Evolutionary conservation across 2,113 vertebrate species (phyloP), one percentile per base, ranked within the genome.

Genomic region (Oenanthe oenanthe): DNA sequence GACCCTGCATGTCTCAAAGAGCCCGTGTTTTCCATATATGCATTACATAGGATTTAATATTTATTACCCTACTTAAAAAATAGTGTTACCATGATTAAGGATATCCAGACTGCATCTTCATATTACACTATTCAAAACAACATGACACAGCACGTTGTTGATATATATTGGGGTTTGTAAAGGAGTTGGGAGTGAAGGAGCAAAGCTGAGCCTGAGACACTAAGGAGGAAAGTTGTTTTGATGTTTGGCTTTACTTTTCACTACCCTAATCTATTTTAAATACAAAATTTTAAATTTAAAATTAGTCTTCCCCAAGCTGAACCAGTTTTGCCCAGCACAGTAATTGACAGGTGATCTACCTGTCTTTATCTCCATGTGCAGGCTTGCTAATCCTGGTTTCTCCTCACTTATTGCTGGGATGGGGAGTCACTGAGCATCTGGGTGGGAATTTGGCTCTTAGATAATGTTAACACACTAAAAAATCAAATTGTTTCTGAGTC

Each of bases 351-450:
- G 12, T 12, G 31, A 51, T 51, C 19, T 36, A 42, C 17, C 13
- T 50, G 38, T 28, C 42, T 70, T 73, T 57, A 24, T 61, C 25
- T 68, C 7, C 9, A 43, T 15, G 9, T 19, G 6, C 19, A 89
- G 76, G 7, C 2, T 72, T 83, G 60, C 60, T 63, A 56, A 72
- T 47, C 9, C 38, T 74, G 14, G 21, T 74, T 85, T 73, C 19
- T 74, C 28, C 6, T 17, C 6, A 9, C 12, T 17, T 50, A 0
- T 0, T 50, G 19, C 17, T 71, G 24, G 2, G 7, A 11, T 40
- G 36, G 10, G 6, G 12, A 24, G 14, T 53, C n/a, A 36, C 6
- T 70, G 56, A 51, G 7, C 7, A 78, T 17, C 40, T 66, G 31
- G 6, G 7, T 79, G 28, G 8, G 7, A 78, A n/a, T 66, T 40